phyloP scores from a whole-genome alignment of 2,797 vertebrate species.

The Sandelia bainsii region DNA sequence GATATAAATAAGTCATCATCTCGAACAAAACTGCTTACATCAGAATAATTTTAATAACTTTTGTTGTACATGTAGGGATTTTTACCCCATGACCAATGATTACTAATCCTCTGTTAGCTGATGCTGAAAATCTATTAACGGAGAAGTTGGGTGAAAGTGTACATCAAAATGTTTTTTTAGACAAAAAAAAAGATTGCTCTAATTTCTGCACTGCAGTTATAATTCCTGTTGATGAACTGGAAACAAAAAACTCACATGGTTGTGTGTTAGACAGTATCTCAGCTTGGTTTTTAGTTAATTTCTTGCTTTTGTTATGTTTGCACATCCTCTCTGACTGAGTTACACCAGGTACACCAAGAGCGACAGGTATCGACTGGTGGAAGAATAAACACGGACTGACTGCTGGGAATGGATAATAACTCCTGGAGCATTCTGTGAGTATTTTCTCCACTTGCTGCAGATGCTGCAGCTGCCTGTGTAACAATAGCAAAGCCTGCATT shows the following conservation, averaged over 20 bases:
- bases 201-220: constrained; percentile 21
- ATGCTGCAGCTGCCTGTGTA: constrained; percentile 33
- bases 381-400: constrained; percentile 67
- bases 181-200: constrained; percentile 10
- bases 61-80: background rate
- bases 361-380: constrained; percentile 63
- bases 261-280: constrained; percentile 32
- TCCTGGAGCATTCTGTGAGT: constrained; percentile 49
- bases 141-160: background rate
- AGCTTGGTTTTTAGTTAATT: constrained; percentile 54
- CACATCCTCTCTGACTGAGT: constrained; percentile 47
- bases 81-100: constrained; percentile 15
- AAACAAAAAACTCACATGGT: constrained; percentile 29
- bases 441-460: constrained; percentile 30
- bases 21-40: constrained; percentile 36
- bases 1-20: constrained; percentile 46
- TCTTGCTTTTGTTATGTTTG: constrained; percentile 62
- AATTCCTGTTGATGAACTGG: constrained; percentile 28
- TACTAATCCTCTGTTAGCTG: background rate
- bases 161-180: background rate
- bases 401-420: constrained; percentile 64
- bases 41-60: constrained; percentile 19
- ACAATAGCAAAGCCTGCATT: constrained; percentile 40
- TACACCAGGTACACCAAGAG: constrained; percentile 39
- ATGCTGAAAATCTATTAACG: constrained; percentile 22